Conservation (phyloP, 2,888 invertebrate genomes). For the Hydropsyche betteni region DNA sequence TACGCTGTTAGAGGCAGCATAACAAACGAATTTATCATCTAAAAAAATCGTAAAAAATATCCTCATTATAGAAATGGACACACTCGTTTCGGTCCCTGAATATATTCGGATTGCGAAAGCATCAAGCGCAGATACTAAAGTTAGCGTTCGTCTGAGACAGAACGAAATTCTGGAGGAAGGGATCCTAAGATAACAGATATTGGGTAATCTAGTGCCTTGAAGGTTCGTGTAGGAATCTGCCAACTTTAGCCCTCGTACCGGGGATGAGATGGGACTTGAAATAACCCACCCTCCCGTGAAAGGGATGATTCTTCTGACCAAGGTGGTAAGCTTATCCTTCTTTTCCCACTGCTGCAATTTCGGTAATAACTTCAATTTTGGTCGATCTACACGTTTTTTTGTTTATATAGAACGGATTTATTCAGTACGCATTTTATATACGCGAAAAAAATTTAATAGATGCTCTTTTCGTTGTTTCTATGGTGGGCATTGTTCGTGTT, state of each 20-base stretch:
- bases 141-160: constrained; percentile 16
- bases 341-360: neutral
- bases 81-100: constrained; percentile 6
- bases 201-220: constrained; percentile 35
- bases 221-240: constrained; percentile 11
- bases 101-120: constrained; percentile 7
- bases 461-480: neutral
- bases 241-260: neutral
- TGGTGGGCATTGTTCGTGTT: neutral
- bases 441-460: neutral
- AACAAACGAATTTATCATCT: neutral
- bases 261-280: neutral
- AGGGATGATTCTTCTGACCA: constrained; percentile 22
- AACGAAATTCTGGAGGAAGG: neutral
- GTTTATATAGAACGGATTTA: neutral
- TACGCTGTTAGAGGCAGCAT: neutral
- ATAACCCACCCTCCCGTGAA: neutral
- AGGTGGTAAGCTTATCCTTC: constrained; percentile 18
- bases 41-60: neutral
- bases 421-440: neutral
- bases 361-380: neutral
- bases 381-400: neutral
- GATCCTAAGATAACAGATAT: constrained; percentile 29
- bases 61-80: constrained; percentile 23
- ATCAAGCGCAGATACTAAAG: constrained; percentile 2